Evolutionary conservation across 2,888 invertebrate species (phyloP).

Genomic region (Cacoxenus indagator): DNA sequence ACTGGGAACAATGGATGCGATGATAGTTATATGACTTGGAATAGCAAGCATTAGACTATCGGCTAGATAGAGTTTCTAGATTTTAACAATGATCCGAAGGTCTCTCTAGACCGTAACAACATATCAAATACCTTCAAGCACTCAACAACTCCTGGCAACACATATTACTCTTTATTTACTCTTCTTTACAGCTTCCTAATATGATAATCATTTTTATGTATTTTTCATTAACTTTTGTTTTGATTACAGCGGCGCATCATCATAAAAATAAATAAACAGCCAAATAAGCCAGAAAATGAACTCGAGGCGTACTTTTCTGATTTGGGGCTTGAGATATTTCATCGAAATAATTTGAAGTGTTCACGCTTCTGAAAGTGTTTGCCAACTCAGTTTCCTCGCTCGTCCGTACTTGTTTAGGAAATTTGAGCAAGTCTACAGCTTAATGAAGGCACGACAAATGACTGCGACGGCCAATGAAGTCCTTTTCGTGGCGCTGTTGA

Average conservation of each 20-base stretch:
- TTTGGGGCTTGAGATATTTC: not conserved
- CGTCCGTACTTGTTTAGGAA: not conserved
- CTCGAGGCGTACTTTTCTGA: not conserved
- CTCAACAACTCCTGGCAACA: conserved; percentile 20
- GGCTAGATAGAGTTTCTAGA: no score
- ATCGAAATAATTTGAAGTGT: not conserved
- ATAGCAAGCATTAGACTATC: no score
- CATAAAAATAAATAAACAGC: conserved; percentile 18
- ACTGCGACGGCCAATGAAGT: not conserved
- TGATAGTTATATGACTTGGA: no score
- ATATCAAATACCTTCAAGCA: conserved; percentile 28
- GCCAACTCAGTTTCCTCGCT: not conserved
- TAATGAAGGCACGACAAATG: not conserved
- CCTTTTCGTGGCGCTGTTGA: not conserved
- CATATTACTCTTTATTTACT: not conserved
- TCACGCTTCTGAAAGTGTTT: not conserved
- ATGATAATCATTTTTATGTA: conserved; percentile 52
- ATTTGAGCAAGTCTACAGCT: not conserved
- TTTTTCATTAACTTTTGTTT: conserved; percentile 57
- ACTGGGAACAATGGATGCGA: no score
- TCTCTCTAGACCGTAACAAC: no score
- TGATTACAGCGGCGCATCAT: conserved; percentile 14
- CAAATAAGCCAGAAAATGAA: conserved; percentile 1
- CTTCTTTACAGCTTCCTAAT: not conserved
- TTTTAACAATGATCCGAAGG: no score